A percentile compares a stretch with the other conserved stretches of the same genome.
Evolutionary conservation across 2,888 invertebrate genomes (phyloP).

Genomic region (Eremobia ochroleuca): DNA sequence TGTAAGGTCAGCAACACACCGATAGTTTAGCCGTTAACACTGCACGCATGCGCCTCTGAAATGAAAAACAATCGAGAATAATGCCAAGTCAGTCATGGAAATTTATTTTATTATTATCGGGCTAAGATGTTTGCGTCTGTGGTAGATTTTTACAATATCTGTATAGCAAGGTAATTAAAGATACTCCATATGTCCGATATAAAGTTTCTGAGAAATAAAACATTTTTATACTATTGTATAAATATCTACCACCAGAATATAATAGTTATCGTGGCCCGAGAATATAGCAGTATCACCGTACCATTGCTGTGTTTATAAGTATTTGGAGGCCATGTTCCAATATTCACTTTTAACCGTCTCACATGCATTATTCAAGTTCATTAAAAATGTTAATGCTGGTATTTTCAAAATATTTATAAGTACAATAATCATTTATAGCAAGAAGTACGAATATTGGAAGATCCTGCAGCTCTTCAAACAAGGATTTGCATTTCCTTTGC

Average conservation of each 20-base stretch:
- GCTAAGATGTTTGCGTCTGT: constrained; percentile 73
- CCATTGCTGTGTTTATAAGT: constrained; percentile 82
- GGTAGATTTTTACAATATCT: constrained; percentile 68
- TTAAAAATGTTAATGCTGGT: neutral
- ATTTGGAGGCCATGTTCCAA: constrained; percentile 81
- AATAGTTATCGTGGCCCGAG: constrained; percentile 78
- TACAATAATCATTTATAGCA: neutral
- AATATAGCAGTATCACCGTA: constrained; percentile 80
- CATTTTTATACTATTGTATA: constrained; percentile 32
- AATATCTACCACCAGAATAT: constrained; percentile 77
- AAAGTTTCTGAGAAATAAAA: constrained; percentile 21
- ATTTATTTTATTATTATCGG: constrained; percentile 82
- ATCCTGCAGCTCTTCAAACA: neutral
- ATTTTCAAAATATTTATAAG: neutral
- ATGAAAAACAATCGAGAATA: constrained; percentile 89
- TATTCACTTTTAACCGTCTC: constrained; percentile 80
- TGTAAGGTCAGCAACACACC: constrained; percentile 89
- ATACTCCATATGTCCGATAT: neutral
- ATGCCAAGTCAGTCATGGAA: constrained; percentile 91
- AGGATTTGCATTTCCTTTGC: neutral
- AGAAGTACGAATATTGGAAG: neutral
- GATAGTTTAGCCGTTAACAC: constrained; percentile 88
- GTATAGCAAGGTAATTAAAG: neutral
- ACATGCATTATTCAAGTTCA: neutral
- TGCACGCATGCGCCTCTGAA: constrained; percentile 91